Percentiles rank a stretch among this genome's conserved stretches.
Conservation (phyloP, 2,113 vertebrate species). For the Odocoileus hemionus region DNA sequence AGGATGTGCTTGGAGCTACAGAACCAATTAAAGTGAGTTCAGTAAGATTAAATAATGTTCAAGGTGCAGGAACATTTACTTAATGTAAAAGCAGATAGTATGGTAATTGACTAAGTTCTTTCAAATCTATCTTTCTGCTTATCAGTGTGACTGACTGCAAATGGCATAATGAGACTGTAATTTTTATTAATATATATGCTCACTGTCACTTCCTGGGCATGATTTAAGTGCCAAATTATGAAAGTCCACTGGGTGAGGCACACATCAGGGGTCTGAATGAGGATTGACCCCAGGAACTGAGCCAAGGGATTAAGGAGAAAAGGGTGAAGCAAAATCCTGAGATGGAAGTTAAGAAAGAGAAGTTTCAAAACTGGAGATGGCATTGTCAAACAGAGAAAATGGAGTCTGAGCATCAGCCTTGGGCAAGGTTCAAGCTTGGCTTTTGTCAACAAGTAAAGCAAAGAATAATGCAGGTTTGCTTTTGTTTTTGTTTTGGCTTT, state of each 20-base stretch:
- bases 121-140: neutral
- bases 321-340: neutral
- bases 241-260: rapidly evolving
- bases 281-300: neutral
- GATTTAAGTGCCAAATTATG: neutral
- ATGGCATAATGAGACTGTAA: neutral
- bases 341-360: neutral
- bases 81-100: neutral
- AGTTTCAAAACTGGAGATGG: neutral
- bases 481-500: neutral
- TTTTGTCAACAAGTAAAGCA: neutral
- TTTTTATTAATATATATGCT: neutral
- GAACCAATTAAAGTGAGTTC: neutral
- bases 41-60: constrained; percentile 14
- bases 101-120: neutral
- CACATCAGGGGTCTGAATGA: rapidly evolving
- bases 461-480: neutral
- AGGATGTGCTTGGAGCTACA: neutral
- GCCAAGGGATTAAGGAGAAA: neutral
- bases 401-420: rapidly evolving
- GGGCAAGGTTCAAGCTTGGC: neutral
- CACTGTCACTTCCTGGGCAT: neutral
- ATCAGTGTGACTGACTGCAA: neutral
- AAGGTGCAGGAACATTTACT: neutral
- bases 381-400: neutral